Evolutionary conservation across 1,140 invertebrate species (phyloP).

Genomic region (Adelges cooleyi): DNA sequence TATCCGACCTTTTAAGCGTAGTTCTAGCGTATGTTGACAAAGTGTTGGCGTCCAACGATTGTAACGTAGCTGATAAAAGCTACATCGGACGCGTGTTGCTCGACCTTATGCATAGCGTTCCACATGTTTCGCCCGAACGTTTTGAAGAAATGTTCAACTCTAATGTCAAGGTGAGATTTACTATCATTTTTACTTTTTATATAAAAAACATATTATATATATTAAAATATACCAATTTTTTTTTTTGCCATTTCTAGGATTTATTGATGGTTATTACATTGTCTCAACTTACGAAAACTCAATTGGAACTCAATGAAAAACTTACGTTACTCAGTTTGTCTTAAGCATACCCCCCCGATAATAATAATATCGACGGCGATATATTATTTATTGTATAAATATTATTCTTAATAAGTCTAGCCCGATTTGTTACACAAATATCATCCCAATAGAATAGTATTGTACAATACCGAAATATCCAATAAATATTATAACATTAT

Average conservation of each 20-base stretch:
- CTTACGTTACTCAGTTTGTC: slow-evolving; percentile 56
- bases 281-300: slow-evolving; percentile 89
- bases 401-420: too few relatives aligned
- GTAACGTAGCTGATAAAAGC: slow-evolving; percentile 33
- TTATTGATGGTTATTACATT: slow-evolving; percentile 91
- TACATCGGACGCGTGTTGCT: slow-evolving; percentile 68
- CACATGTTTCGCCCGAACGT: slow-evolving; percentile 76
- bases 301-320: slow-evolving; percentile 90
- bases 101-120: slow-evolving; percentile 79
- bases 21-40: slow-evolving; percentile 82
- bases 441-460: too few relatives aligned
- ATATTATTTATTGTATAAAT: too few relatives aligned
- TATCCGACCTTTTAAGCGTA: slow-evolving; percentile 63
- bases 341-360: too few relatives aligned
- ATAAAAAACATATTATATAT: background rate
- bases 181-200: too few relatives aligned
- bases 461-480: too few relatives aligned
- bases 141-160: slow-evolving; percentile 93
- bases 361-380: too few relatives aligned
- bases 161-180: slow-evolving; percentile 76
- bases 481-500: too few relatives aligned
- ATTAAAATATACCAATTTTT: background rate
- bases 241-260: slow-evolving; percentile 53
- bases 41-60: slow-evolving; percentile 63
- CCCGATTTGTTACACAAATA: too few relatives aligned